Percentiles rank a stretch among this genome's conserved stretches.
Conservation (phyloP, 2,888 invertebrate genomes). For the Thelaira solivaga region DNA sequence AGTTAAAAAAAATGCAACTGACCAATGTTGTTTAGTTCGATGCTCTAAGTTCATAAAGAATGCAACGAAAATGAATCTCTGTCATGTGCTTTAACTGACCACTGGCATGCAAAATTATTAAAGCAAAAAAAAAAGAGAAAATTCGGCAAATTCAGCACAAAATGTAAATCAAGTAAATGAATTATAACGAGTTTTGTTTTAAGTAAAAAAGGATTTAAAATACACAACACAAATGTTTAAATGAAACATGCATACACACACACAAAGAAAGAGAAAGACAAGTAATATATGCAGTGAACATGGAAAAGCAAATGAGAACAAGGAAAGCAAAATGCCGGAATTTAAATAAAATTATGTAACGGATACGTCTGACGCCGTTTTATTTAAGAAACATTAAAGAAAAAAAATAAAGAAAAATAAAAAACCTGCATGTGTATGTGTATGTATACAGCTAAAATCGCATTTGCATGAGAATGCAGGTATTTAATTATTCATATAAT, state of each 20-base stretch:
- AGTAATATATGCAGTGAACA: neutral
- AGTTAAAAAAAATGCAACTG: neutral
- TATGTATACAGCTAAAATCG: too few relatives aligned
- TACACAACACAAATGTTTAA: neutral
- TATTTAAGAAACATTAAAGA: neutral
- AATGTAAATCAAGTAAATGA: slow-evolving; percentile 14
- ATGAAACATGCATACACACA: neutral
- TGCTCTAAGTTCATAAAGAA: neutral
- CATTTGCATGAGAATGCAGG: too few relatives aligned
- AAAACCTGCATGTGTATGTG: too few relatives aligned
- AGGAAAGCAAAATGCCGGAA: neutral
- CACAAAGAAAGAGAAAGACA: neutral
- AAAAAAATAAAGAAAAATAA: too few relatives aligned
- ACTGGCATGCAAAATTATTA: neutral
- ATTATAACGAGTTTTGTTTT: slow-evolving; percentile 29
- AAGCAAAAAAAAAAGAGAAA: neutral
- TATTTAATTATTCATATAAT: too few relatives aligned
- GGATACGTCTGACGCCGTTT: slow-evolving; percentile 31
- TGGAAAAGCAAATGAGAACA: neutral
- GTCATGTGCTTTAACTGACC: neutral
- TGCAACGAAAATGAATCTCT: neutral
- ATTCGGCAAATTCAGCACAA: slow-evolving; percentile 4
- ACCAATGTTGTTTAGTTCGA: neutral
- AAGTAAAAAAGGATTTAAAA: neutral
- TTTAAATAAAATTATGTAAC: slow-evolving; percentile 12